Evolutionary conservation across 2,113 vertebrate genomes (phyloP).

Genomic region (Vanacampus margaritifer): DNA sequence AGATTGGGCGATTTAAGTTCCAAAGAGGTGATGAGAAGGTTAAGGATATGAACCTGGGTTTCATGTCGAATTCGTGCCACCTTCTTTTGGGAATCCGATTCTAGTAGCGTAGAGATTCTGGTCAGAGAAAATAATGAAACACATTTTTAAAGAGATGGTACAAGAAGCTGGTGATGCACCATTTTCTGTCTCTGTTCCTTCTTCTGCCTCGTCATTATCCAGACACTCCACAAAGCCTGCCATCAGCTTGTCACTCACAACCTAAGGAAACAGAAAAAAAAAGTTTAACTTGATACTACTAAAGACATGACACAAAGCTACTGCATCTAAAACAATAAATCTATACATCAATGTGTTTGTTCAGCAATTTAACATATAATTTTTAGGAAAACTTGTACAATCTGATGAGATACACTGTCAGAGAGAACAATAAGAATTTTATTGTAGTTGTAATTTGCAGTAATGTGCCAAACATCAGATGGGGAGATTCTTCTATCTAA

Average conservation of each 20-base stretch:
- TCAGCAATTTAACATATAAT: not conserved
- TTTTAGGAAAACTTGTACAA: not conserved
- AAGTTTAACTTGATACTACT: not conserved
- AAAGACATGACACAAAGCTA: not conserved
- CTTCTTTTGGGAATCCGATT: slow-evolving; percentile 76
- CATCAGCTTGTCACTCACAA: slow-evolving; percentile 90
- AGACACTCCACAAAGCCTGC: slow-evolving; percentile 96
- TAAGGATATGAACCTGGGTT: slow-evolving; percentile 94
- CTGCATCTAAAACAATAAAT: not conserved
- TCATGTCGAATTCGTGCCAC: slow-evolving; percentile 81
- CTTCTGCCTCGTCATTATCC: slow-evolving; percentile 90
- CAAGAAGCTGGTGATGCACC: slow-evolving; percentile 65
- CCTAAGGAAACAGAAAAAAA: slow-evolving; percentile 58
- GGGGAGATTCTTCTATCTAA: not conserved
- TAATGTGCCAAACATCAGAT: not conserved
- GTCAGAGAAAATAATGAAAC: not conserved
- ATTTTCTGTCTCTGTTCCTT: slow-evolving; percentile 78
- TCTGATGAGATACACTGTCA: too few species aligned
- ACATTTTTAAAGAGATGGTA: not conserved
- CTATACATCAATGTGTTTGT: not conserved
- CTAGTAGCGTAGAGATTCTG: slow-evolving; percentile 30
- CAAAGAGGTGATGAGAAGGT: slow-evolving; percentile 93
- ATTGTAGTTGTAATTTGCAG: not conserved
- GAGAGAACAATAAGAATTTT: not conserved
- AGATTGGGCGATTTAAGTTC: slow-evolving; percentile 89